phyloP scores from a whole-genome alignment of 2,113 vertebrate genomes.

The Actenoides hombroni region DNA sequence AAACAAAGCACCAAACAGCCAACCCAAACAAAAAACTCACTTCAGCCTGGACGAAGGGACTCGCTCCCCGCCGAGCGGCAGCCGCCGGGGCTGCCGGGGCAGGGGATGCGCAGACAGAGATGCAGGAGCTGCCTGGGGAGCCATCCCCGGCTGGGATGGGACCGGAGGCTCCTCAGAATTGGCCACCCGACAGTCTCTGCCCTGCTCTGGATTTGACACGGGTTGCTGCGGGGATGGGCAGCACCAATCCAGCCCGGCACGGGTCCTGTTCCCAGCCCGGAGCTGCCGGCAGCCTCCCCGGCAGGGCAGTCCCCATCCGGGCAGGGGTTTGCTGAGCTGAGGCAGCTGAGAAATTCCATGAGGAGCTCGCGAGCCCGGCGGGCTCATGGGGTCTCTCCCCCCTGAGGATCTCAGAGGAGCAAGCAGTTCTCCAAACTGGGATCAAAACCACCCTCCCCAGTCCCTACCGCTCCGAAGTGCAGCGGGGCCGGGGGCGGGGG shows the following conservation, averaged over 20 bases:
- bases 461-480: accelerated
- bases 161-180: not conserved
- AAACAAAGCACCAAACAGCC: no score
- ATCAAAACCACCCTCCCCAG: not conserved
- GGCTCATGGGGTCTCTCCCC: not conserved
- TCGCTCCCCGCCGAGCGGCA: accelerated
- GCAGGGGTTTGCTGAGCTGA: not conserved
- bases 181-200: not conserved
- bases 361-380: accelerated
- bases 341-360: not conserved
- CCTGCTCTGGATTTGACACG: not conserved
- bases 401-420: not conserved
- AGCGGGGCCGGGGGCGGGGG: not conserved
- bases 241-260: not conserved
- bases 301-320: not conserved
- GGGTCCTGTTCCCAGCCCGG: not conserved
- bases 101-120: not conserved
- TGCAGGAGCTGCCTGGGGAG: not conserved
- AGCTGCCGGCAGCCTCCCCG: not conserved
- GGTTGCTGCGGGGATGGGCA: not conserved
- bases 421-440: conserved; percentile 21
- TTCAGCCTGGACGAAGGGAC: not conserved
- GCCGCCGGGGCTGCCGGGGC: accelerated
- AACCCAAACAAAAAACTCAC: not conserved
- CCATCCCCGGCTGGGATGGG: not conserved